Base-by-base conservation (phyloP, 2,888 invertebrate species). In the Melanophora roralis region DNA sequence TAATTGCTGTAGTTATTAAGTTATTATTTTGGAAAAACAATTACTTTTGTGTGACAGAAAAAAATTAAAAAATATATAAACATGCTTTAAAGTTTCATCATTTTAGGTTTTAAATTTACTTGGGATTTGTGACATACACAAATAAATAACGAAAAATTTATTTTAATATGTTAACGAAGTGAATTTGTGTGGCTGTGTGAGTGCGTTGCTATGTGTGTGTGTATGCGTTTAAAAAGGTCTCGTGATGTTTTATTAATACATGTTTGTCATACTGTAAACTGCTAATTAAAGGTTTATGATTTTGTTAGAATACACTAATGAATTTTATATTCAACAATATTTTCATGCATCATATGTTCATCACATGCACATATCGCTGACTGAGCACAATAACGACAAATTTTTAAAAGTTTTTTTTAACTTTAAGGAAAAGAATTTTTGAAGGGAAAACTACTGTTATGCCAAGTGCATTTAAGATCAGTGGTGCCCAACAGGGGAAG, bases 1-100 rank as follows among this genome's bases (percentile, higher is more conserved):
- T 67, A 55, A 67, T 72, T 49, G 47, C 47, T 49, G 32, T 59
- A 53, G 53, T 72, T 59, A 77, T 77, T 71, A 67, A 72, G 34
- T 67, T 78, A 47, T 62, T 60, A 8, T 32, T 47, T 21, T 7
- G 14, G 14, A 49, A 38, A 55, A 64, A 55, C 16, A 21, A 49
- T 76, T 65, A 65, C 43, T 76, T 55, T 69, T 49, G 9, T 27
- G n/a, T 40, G 4, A 43, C n/a, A 21, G 27, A 6, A 27, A 45
- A 14, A 38, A 49, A 43, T 19, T 1, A 14, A 23, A 59, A 57
- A 51, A 65, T 59, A 45, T 59, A 36, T 53, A 67, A 60, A 45
- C 74, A 75, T 45, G 60, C 57, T n/a, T 60, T 27, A 60, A 34
- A 27, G 2, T 36, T 36, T 36, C 11, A n/a, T 16, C 32, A 40